Conservation (phyloP, 2,113 vertebrate species). For the Megaceryle maxima region DNA sequence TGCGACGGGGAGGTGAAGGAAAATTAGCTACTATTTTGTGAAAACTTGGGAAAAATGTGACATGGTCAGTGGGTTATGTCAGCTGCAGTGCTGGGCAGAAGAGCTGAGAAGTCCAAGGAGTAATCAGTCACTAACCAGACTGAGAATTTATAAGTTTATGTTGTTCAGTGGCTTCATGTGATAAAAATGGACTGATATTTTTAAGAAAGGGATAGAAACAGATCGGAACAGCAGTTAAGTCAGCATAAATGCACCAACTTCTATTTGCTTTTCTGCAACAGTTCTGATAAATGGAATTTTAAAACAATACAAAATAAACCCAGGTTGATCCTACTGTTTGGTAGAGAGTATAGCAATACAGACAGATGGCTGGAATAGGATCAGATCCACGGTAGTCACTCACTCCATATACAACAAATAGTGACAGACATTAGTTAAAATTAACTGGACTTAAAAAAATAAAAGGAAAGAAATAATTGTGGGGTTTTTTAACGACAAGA, state of each 20-base stretch:
- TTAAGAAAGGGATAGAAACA: neutral
- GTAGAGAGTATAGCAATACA: neutral
- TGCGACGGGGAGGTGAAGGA: neutral
- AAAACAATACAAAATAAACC: neutral
- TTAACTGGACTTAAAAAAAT: neutral
- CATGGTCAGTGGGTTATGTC: neutral
- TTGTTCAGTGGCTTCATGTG: neutral
- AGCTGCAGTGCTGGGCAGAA: neutral
- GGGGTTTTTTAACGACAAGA: neutral
- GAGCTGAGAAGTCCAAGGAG: neutral
- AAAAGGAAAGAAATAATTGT: neutral
- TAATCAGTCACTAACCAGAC: neutral
- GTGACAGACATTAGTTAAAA: neutral
- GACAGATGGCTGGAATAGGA: neutral
- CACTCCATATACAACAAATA: neutral
- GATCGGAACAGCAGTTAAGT: neutral
- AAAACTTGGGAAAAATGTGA: neutral
- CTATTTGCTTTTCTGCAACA: neutral
- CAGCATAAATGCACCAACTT: neutral
- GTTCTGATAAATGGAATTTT: neutral
- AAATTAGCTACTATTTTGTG: neutral
- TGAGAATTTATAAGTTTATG: neutral
- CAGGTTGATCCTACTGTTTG: neutral
- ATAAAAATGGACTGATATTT: neutral
- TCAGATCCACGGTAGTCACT: neutral